Conservation (phyloP, 2,797 vertebrate species). For the Calcarius lapponicus region DNA sequence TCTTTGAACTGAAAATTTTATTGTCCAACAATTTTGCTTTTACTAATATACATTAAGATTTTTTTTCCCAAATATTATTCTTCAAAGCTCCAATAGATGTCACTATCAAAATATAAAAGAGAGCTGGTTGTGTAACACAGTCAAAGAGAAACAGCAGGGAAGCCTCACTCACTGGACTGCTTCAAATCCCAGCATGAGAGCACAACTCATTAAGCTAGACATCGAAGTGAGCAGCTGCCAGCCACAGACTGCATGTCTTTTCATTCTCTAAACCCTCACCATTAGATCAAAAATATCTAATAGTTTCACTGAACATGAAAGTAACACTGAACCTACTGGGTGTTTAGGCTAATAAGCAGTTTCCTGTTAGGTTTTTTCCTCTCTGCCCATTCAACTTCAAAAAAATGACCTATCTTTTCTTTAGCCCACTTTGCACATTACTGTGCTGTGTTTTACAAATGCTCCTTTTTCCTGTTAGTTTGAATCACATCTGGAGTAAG, state of each 20-base stretch:
- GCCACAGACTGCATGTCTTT: neutral
- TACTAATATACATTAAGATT: neutral
- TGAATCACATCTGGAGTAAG: neutral
- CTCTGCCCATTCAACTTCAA: neutral
- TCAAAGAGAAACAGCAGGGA: slow-evolving; percentile 25
- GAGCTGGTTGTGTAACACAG: slow-evolving; percentile 16
- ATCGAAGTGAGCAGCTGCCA: neutral
- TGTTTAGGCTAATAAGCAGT: neutral
- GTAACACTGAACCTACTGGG: neutral
- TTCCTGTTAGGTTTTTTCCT: neutral
- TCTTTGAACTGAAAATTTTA: neutral
- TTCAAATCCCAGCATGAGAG: slow-evolving; percentile 7
- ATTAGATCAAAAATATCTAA: slow-evolving; percentile 8
- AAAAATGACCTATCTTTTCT: neutral
- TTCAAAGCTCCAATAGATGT: slow-evolving; percentile 79
- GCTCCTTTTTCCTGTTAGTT: neutral
- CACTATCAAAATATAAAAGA: slow-evolving; percentile 79
- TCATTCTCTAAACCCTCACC: neutral
- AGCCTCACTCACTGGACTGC: neutral
- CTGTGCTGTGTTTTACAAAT: neutral
- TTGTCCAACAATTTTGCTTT: neutral
- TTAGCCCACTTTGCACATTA: neutral
- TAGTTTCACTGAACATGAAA: slow-evolving; percentile 2
- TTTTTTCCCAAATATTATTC: slow-evolving; percentile 48
- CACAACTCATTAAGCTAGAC: slow-evolving; percentile 18